Evolutionary conservation across 2,888 invertebrate genomes (phyloP).

Genomic region (Stictocephala bisonia): DNA sequence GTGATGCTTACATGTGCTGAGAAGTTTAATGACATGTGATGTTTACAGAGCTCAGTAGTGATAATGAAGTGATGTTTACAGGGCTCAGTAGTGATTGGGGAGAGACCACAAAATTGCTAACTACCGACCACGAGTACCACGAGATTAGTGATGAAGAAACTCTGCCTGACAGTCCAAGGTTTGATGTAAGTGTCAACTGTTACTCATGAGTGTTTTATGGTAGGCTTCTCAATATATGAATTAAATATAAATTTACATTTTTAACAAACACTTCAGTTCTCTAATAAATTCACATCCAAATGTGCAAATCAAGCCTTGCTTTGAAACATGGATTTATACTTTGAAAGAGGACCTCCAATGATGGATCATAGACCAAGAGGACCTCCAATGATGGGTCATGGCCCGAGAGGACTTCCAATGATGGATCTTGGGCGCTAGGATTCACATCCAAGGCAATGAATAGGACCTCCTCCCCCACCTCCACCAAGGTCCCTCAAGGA

Average conservation of each 20-base stretch:
- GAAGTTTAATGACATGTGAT: too few relatives aligned
- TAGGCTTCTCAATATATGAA: neutral
- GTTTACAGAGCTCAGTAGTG: too few relatives aligned
- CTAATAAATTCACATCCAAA: neutral
- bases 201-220: neutral
- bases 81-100: slow-evolving; percentile 50
- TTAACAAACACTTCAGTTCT: neutral
- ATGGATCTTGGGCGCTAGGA: neutral
- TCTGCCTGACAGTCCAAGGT: slow-evolving; percentile 61
- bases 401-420: neutral
- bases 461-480: slow-evolving; percentile 7
- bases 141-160: slow-evolving; percentile 85
- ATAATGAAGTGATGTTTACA: too few relatives aligned
- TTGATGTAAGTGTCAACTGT: slow-evolving; percentile 63
- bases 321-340: neutral
- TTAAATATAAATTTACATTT: neutral
- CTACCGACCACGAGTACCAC: slow-evolving; percentile 79
- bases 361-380: slow-evolving; percentile 11
- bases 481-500: slow-evolving; percentile 16
- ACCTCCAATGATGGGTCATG: slow-evolving; percentile 14
- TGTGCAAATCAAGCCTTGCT: neutral
- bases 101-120: slow-evolving; percentile 59
- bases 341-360: neutral
- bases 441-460: neutral
- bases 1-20: too few relatives aligned